Evolutionary conservation across 2,113 vertebrate genomes (phyloP).

Genomic region (Megalops atlanticus): DNA sequence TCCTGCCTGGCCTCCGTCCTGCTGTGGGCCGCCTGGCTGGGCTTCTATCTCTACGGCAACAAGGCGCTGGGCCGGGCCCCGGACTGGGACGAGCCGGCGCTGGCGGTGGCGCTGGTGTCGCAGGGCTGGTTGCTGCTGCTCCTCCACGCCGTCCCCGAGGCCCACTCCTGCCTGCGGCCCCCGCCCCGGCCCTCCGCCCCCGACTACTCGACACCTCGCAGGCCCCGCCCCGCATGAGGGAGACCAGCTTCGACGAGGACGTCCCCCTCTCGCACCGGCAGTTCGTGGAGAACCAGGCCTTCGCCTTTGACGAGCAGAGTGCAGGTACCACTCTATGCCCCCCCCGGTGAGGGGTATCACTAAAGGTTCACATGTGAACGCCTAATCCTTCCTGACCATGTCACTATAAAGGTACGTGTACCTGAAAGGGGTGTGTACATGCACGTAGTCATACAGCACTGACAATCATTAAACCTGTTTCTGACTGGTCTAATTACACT

Average conservation of each 20-base stretch:
- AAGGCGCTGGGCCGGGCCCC: slow-evolving; percentile 74
- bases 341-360: no score
- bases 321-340: slow-evolving; percentile 75
- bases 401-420: no score
- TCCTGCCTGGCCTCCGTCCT: slow-evolving; percentile 83
- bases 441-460: no score
- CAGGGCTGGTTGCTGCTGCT: slow-evolving; percentile 93
- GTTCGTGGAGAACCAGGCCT: slow-evolving; percentile 96
- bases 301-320: slow-evolving; percentile 88
- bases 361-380: no score
- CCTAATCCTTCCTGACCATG: no score
- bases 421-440: no score
- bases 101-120: slow-evolving; percentile 87
- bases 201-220: slow-evolving; percentile 95
- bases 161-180: slow-evolving; percentile 83
- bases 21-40: slow-evolving; percentile 92
- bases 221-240: slow-evolving; percentile 87
- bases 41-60: slow-evolving; percentile 92
- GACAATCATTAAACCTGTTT: no score
- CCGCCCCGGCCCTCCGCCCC: slow-evolving; percentile 87
- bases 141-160: slow-evolving; percentile 89
- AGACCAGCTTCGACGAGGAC: slow-evolving; percentile 94
- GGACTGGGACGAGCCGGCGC: slow-evolving; percentile 85
- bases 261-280: slow-evolving; percentile 87
- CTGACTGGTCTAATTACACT: no score